These are phyloP conservation scores for Chaetodon trifasciatus DNA, from an alignment of 2,797 vertebrate species.

Conservation along the genomic window DNA sequence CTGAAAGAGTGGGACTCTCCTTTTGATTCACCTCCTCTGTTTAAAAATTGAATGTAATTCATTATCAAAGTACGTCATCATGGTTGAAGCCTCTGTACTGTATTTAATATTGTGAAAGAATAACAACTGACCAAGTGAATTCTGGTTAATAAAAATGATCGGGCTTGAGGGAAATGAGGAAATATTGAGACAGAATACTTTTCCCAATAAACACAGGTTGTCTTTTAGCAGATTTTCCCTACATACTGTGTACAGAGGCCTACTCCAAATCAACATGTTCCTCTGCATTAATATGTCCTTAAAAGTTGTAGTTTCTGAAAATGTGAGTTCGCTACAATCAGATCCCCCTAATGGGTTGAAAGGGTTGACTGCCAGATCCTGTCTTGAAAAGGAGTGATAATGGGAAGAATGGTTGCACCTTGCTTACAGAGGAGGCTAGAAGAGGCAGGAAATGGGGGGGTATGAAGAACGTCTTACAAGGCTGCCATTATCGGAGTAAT, in stretches of 20 bases:
- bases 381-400: constrained; percentile 63
- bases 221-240: neutral
- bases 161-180: constrained; percentile 16
- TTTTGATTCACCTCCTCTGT: constrained; percentile 57
- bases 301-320: constrained; percentile 52
- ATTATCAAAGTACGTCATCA: constrained; percentile 68
- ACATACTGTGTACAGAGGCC: neutral
- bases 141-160: constrained; percentile 49
- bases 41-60: constrained; percentile 56
- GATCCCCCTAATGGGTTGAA: constrained; percentile 67
- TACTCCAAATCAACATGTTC: constrained; percentile 29
- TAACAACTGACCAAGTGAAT: constrained; percentile 54
- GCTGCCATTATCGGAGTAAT: constrained; percentile 80
- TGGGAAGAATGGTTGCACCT: constrained; percentile 55
- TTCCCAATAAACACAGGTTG: neutral
- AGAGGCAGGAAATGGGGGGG: constrained; percentile 45
- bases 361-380: constrained; percentile 61
- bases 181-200: neutral
- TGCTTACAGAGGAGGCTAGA: constrained; percentile 50
- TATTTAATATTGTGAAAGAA: constrained; percentile 55
- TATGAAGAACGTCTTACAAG: constrained; percentile 72
- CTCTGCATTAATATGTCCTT: constrained; percentile 44
- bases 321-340: constrained; percentile 68
- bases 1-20: constrained; percentile 62
- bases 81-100: constrained; percentile 47